These are phyloP conservation scores for Castor canadensis DNA, from an alignment of 2,113 vertebrate species.

Conservation along the genomic window DNA sequence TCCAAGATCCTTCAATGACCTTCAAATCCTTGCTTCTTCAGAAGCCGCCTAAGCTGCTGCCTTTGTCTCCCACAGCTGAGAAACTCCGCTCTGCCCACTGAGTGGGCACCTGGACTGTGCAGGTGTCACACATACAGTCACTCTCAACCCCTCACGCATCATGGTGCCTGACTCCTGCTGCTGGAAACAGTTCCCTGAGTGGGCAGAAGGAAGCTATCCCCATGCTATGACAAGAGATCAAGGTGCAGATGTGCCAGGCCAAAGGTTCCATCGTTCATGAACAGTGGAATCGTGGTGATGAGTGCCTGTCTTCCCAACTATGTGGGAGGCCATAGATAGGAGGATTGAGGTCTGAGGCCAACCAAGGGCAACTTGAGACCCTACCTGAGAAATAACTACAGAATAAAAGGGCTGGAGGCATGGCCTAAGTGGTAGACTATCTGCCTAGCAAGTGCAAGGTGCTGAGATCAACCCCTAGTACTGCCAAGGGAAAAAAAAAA, in stretches of 20 bases:
- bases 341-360: too few relatives aligned
- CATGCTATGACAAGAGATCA: rapidly evolving
- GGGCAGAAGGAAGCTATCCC: background rate
- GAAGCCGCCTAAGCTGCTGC: too few relatives aligned
- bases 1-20: rapidly evolving
- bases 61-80: background rate
- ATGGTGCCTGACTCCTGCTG: rapidly evolving
- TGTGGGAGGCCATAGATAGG: too few relatives aligned
- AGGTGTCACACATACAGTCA: rapidly evolving
- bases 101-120: rapidly evolving
- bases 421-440: too few relatives aligned
- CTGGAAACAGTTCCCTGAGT: rapidly evolving
- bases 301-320: too few relatives aligned
- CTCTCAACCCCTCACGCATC: rapidly evolving
- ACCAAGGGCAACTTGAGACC: too few relatives aligned
- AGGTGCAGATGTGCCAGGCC: rapidly evolving
- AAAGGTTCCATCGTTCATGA: rapidly evolving
- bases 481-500: too few relatives aligned
- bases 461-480: too few relatives aligned
- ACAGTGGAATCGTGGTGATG: too few relatives aligned
- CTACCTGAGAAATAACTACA: too few relatives aligned
- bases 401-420: too few relatives aligned
- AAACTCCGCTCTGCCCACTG: background rate
- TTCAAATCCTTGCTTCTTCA: background rate
- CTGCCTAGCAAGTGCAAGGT: too few relatives aligned